Evolutionary conservation across 1,140 invertebrate species (phyloP).

Genomic region (Macrobrachium rosenbergii): DNA sequence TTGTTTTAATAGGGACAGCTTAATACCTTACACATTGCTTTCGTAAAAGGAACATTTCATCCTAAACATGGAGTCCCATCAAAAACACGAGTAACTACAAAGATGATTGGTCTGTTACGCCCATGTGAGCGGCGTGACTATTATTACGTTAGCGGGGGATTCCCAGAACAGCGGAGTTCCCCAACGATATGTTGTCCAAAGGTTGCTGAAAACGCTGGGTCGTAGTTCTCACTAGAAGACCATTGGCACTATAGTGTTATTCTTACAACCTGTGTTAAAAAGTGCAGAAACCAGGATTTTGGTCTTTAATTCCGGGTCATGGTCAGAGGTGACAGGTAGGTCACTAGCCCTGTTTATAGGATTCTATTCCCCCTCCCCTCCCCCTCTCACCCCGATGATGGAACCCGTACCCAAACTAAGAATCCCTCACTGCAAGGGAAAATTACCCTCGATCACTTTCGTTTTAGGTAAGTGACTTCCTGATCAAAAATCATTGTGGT

Average conservation of each 20-base stretch:
- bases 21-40: neutral
- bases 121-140: neutral
- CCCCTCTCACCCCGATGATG: too few species aligned
- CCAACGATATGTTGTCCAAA: neutral
- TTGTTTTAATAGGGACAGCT: too few species aligned
- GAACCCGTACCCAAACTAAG: too few species aligned
- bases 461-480: too few species aligned
- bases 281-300: neutral
- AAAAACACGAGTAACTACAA: neutral
- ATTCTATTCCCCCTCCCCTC: neutral
- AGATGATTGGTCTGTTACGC: neutral
- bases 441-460: too few species aligned
- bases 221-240: neutral
- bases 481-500: too few species aligned
- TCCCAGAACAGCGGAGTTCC: slow-evolving; percentile 4
- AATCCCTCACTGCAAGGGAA: too few species aligned
- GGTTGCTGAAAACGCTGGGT: neutral
- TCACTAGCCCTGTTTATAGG: neutral
- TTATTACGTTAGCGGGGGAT: slow-evolving; percentile 7
- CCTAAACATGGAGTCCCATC: neutral
- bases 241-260: neutral
- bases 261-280: neutral
- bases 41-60: too few species aligned
- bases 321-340: slow-evolving; percentile 24
- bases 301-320: neutral